Evolutionary conservation across 2,888 invertebrate genomes (phyloP).

Genomic region (Drosophila trichaetosa): DNA sequence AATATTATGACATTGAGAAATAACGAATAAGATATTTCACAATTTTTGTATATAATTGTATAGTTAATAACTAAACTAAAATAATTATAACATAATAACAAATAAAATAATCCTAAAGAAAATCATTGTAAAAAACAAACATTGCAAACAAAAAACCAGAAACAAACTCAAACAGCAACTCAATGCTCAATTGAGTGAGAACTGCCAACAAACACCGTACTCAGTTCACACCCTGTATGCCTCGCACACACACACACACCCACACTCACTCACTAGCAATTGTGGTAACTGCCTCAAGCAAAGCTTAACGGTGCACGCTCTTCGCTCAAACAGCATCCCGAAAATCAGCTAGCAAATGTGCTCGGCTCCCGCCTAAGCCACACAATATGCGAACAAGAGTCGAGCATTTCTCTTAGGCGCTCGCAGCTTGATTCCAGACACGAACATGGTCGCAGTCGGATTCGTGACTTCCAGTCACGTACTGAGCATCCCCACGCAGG

Average conservation of each 20-base stretch:
- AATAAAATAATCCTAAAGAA: background rate
- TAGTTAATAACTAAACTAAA: background rate
- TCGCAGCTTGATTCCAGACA: conserved; percentile 31
- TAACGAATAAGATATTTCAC: background rate
- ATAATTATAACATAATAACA: background rate
- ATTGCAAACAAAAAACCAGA: background rate
- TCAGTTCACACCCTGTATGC: conserved; percentile 41
- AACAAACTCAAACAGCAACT: conserved; percentile 23
- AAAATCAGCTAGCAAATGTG: conserved; percentile 7
- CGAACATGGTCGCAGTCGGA: conserved; percentile 26
- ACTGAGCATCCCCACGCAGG: conserved; percentile 45
- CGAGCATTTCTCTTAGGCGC: conserved; percentile 19
- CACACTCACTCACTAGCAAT: background rate
- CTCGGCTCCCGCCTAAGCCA: conserved; percentile 41
- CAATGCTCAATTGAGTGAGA: conserved; percentile 44
- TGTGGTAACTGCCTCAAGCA: conserved; percentile 52
- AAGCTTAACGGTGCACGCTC: conserved; percentile 43
- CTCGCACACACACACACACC: background rate
- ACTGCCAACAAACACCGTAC: conserved; percentile 3
- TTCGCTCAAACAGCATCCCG: conserved; percentile 50
- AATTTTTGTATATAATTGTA: background rate
- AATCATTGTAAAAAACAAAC: background rate
- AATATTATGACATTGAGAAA: too few relatives aligned
- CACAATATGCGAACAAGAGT: conserved; percentile 29
- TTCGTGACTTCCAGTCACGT: conserved; percentile 40